These are phyloP conservation scores for Cygnus olor DNA, from an alignment of 2,797 vertebrate species.

Conservation along the genomic window DNA sequence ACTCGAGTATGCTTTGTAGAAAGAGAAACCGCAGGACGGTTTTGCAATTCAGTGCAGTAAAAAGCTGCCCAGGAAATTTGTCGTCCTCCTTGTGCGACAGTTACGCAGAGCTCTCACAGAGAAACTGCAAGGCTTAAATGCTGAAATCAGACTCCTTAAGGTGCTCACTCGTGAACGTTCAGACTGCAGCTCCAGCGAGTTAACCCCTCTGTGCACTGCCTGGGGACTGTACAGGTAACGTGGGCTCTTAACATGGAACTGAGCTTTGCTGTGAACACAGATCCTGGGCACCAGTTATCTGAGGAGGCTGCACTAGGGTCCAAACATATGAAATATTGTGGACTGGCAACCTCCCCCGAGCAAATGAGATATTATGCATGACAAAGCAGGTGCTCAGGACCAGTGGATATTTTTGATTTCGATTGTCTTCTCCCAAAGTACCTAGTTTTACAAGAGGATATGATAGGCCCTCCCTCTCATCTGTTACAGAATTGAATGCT, in stretches of 20 bases:
- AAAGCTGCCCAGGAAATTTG: background rate
- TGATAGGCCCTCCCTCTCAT: background rate
- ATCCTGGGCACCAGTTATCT: background rate
- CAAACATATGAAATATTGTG: background rate
- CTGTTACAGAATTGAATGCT: background rate
- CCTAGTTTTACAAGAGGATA: background rate
- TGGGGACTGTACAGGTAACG: rapidly evolving
- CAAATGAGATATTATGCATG: background rate
- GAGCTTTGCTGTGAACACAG: background rate
- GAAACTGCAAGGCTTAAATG: background rate
- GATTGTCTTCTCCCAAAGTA: background rate
- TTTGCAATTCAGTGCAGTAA: background rate
- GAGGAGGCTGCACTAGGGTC: background rate
- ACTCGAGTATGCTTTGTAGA: background rate
- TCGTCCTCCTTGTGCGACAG: background rate
- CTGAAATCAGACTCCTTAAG: background rate
- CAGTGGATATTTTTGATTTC: background rate
- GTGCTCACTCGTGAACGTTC: background rate
- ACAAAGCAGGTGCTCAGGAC: background rate
- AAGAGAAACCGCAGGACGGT: background rate
- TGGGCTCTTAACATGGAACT: background rate
- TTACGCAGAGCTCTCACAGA: background rate
- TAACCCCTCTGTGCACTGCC: background rate
- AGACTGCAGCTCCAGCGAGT: background rate
- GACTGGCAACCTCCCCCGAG: background rate